phyloP scores from a whole-genome alignment of 2,888 invertebrate species.

The Stenurella melanura region DNA sequence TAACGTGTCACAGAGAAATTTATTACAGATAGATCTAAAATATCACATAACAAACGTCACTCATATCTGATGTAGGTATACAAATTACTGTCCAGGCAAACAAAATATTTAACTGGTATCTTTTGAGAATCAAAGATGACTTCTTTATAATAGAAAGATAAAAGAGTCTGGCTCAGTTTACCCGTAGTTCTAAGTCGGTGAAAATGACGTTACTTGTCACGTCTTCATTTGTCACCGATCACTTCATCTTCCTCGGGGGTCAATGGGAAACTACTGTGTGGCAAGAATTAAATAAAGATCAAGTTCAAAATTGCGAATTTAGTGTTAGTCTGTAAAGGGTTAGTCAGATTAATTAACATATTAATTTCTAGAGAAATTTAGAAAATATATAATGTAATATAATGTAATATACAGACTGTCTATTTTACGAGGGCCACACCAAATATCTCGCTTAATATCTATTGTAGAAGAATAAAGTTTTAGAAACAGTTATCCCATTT shows the following conservation, averaged over 20 bases:
- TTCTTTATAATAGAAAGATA: neutral
- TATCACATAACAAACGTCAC: neutral
- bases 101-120: neutral
- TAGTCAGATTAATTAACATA: no score
- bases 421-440: no score
- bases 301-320: no score
- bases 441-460: no score
- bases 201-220: neutral
- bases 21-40: neutral
- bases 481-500: no score
- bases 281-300: no score
- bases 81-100: neutral
- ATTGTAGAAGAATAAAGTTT: no score
- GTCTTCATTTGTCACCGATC: neutral
- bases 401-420: no score
- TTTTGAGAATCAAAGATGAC: neutral
- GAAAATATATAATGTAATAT: no score
- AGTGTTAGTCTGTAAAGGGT: no score
- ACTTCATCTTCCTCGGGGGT: neutral
- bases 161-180: neutral
- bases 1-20: neutral
- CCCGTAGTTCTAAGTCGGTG: neutral
- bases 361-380: no score
- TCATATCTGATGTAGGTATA: neutral
- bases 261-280: neutral